These are phyloP conservation scores for Brenthis hecate DNA, from an alignment of 2,888 invertebrate genomes.

Conservation along the genomic window DNA sequence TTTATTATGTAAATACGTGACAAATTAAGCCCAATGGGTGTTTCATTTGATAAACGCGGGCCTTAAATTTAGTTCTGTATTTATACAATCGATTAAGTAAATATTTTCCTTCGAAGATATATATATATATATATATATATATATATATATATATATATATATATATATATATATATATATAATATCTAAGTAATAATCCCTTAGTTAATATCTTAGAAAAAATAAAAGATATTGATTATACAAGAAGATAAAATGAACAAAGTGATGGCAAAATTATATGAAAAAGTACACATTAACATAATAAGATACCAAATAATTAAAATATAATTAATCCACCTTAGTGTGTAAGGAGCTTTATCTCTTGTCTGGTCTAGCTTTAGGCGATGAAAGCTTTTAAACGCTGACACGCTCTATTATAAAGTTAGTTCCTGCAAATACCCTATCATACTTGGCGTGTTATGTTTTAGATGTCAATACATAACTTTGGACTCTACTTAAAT, in stretches of 20 bases:
- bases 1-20: constrained; percentile 82
- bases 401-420: constrained; percentile 36
- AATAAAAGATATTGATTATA: no score
- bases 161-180: neutral
- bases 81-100: constrained; percentile 16
- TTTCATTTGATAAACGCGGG: constrained; percentile 76
- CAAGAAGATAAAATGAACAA: no score
- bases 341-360: constrained; percentile 3
- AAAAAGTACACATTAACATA: no score
- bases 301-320: no score
- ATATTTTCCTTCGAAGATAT: constrained; percentile 6
- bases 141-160: neutral
- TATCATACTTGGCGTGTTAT: constrained; percentile 36
- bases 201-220: no score
- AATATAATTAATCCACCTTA: neutral
- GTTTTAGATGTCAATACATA: constrained; percentile 51
- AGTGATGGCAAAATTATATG: no score
- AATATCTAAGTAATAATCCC: no score
- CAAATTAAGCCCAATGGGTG: constrained; percentile 81
- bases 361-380: constrained; percentile 5
- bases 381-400: constrained; percentile 32
- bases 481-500: constrained; percentile 55
- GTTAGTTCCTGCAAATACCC: constrained; percentile 31
- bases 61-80: constrained; percentile 48
- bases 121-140: neutral